phyloP scores from a whole-genome alignment of 1,140 invertebrate species.

The Steinernema feltiae region DNA sequence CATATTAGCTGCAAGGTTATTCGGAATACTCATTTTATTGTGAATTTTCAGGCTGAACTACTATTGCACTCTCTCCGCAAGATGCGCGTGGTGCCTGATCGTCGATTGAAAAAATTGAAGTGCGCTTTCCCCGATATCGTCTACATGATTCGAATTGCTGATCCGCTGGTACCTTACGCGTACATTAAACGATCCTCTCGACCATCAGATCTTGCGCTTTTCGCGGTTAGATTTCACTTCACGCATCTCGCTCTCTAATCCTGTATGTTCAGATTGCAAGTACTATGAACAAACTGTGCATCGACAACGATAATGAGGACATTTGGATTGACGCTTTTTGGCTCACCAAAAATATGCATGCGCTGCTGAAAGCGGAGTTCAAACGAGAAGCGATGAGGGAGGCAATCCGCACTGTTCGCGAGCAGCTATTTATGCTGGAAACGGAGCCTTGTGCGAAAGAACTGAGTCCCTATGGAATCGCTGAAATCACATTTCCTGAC shows the following conservation, averaged over 20 bases:
- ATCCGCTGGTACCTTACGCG: not conserved
- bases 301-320: not conserved
- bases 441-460: not conserved
- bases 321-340: not conserved
- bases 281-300: not conserved
- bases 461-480: not conserved
- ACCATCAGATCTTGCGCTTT: not conserved
- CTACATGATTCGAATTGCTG: not conserved
- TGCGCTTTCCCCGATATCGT: not conserved
- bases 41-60: not conserved
- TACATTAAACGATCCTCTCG: not conserved
- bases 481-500: not conserved
- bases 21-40: not conserved
- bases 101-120: not conserved
- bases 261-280: not conserved
- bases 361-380: not conserved
- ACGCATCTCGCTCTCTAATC: too few relatives aligned
- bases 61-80: not conserved
- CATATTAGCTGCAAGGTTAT: not conserved
- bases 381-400: not conserved
- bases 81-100: not conserved
- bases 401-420: not conserved
- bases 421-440: not conserved
- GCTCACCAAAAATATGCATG: not conserved
- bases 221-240: not conserved